Percentiles rank a stretch among this genome's conserved stretches.
Evolutionary conservation across 2,113 vertebrate species (phyloP).

Genomic region (Hemiprocne comata): DNA sequence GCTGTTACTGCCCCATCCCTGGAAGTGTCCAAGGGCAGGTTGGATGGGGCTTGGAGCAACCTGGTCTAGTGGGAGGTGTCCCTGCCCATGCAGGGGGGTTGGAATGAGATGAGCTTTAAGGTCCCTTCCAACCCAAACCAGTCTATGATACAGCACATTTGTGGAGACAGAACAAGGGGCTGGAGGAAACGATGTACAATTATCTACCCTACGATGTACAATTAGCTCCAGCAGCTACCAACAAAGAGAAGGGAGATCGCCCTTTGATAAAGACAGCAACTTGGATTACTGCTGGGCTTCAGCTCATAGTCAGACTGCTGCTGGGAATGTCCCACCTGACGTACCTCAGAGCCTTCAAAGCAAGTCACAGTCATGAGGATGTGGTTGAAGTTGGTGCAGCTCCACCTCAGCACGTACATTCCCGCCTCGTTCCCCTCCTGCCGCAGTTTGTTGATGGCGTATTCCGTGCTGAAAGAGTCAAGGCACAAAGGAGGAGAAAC

Average conservation of each 20-base stretch:
- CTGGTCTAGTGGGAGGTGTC: too few species aligned
- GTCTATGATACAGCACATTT: not conserved
- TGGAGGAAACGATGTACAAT: not conserved
- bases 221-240: too few species aligned
- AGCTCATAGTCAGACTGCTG: not conserved
- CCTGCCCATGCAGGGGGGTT: too few species aligned
- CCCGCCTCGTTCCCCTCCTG: constrained; percentile 93
- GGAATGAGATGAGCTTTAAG: too few species aligned
- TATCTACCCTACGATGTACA: too few species aligned
- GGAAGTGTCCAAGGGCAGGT: too few species aligned
- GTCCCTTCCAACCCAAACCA: too few species aligned
- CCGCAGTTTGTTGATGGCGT: constrained; percentile 90
- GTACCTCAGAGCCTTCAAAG: constrained; percentile 78
- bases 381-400: constrained; percentile 92
- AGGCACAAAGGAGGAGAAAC: not conserved
- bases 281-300: too few species aligned
- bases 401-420: constrained; percentile 92
- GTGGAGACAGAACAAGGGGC: not conserved
- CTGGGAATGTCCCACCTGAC: not conserved
- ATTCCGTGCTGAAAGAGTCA: constrained; percentile 85
- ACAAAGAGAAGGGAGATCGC: not conserved
- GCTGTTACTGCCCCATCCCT: too few species aligned
- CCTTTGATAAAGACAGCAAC: not conserved
- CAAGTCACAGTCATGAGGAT: constrained; percentile 98
- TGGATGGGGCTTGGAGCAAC: too few species aligned